Evolutionary conservation across 2,888 invertebrate species (phyloP), one percentile per base, ranked within the genome.

Genomic region (Lissonota sp.): DNA sequence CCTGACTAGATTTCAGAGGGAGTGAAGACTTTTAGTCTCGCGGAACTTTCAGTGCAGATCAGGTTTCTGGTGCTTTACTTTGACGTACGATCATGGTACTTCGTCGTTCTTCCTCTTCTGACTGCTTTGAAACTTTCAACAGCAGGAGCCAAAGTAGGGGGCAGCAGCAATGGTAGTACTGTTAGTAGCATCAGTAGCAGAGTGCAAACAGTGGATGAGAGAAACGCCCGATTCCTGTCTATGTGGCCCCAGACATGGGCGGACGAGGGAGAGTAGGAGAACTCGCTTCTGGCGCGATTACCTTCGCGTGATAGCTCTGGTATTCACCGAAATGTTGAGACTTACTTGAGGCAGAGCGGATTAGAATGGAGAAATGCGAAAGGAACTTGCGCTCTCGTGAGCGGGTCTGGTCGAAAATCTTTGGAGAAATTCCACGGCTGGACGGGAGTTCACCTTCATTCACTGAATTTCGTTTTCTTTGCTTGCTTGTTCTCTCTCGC

Each of bases 241-340:
- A 66, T 64, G 57, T 57, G 14, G 6, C 67, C 44, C 63, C 51
- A 67, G 76, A 60, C 63, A 26, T 3, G 26, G 3, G 1, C 3
- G 3, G 26, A 26, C 3, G 26, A 3, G 26, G 26, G 26, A 26
- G 26, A 26, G 26, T 26, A 26, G 26, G 80, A 51, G 80, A 80
- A 63, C 64, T 80, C 51, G 55, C 76, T 72, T 76, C 72, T 67
- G 76, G 76, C 16, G 62, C 80, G 80, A 80, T 72, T 72, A 76
- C 72, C 76, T 69, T 57, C 67, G 76, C 71, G 57, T 69, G 72
- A 76, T 76, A 71, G 64, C 76, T 69, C 49, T 26, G 76, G 72
- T 76, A 76, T 80, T 80, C 71, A 69, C 76, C 80, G 66, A 80
- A 80, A 80, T 67, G 76, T 57, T 40, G 71, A 39, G 72, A 67